These are phyloP conservation scores for Perdita meconis DNA, from an alignment of 2,888 invertebrate species.

Conservation along the genomic window DNA sequence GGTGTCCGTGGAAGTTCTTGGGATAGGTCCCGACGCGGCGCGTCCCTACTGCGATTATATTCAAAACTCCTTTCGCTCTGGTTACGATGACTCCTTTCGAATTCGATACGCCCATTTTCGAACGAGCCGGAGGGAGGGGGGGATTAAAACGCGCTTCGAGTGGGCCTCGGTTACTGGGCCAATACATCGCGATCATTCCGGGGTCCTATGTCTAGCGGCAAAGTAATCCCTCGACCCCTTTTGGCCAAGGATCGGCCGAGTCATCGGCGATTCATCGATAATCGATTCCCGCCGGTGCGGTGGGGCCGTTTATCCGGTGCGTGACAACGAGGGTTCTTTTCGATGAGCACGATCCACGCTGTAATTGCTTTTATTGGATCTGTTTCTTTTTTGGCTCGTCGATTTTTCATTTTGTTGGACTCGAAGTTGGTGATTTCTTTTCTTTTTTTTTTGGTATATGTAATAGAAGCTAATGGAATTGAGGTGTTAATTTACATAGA, in stretches of 20 bases:
- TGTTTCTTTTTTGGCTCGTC: neutral
- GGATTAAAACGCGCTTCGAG: conserved; percentile 53
- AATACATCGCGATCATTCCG: conserved; percentile 8
- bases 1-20: conserved; percentile 66
- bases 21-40: conserved; percentile 69
- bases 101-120: conserved; percentile 68
- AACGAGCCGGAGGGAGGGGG: neutral
- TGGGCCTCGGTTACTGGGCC: conserved; percentile 39
- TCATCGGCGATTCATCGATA: conserved; percentile 68
- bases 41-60: conserved; percentile 50
- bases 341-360: neutral
- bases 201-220: conserved; percentile 17
- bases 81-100: conserved; percentile 52
- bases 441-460: too few relatives aligned
- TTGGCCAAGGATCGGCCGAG: conserved; percentile 41
- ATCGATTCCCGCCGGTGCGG: conserved; percentile 50
- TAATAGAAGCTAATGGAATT: too few relatives aligned
- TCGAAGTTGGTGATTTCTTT: too few relatives aligned
- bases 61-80: conserved; percentile 58
- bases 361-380: conserved; percentile 3
- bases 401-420: neutral
- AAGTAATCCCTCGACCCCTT: conserved; percentile 24
- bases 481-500: too few relatives aligned
- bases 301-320: conserved; percentile 40
- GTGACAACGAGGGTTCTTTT: conserved; percentile 26